Evolutionary conservation across 1,140 invertebrate species (phyloP).

Genomic region (Lucilia cuprina): DNA sequence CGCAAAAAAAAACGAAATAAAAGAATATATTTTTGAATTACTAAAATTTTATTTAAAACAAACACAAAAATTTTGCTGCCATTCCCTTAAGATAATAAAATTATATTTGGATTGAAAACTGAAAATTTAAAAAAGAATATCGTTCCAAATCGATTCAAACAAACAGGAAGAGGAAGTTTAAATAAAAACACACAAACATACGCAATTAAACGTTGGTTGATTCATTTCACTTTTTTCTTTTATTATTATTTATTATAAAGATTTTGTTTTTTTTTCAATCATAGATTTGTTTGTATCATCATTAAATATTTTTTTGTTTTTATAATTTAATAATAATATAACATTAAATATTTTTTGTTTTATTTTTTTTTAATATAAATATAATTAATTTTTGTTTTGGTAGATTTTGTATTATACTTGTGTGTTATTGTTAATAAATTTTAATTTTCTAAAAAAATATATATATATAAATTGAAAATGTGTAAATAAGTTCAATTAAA

Average conservation of each 20-base stretch:
- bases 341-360: not conserved
- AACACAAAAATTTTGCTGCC: not conserved
- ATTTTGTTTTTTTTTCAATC: slow-evolving; percentile 6
- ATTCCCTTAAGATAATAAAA: not conserved
- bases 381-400: not conserved
- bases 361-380: not conserved
- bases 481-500: too few relatives aligned
- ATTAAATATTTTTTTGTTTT: not conserved
- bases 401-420: not conserved
- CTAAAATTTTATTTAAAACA: not conserved
- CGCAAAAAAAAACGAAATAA: not conserved
- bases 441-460: not conserved
- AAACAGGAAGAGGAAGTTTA: not conserved
- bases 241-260: not conserved
- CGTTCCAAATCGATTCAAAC: not conserved
- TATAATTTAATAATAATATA: slow-evolving; percentile 8
- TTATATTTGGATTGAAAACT: too few relatives aligned
- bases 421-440: not conserved
- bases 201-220: slow-evolving; percentile 28
- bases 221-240: slow-evolving; percentile 4
- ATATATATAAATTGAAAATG: not conserved
- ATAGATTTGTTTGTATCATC: slow-evolving; percentile 8
- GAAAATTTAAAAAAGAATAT: not conserved
- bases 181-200: slow-evolving; percentile 32
- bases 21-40: not conserved